Base-by-base conservation (phyloP, 2,888 invertebrate species). In the Anthrax anthrax region DNA sequence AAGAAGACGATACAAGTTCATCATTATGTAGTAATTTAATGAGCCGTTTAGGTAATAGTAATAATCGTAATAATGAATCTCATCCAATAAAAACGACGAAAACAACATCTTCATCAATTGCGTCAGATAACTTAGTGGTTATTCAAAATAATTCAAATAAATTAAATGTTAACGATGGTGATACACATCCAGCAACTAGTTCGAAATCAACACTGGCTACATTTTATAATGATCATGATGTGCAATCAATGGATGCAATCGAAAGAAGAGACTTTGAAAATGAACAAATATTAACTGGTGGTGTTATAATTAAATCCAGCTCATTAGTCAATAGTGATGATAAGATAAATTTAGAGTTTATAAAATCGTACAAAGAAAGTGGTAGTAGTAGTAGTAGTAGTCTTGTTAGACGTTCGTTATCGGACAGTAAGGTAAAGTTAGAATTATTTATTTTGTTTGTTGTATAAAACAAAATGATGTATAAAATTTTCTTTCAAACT, bases 201-300 rank as follows among this genome's bases (percentile, higher is more conserved):
- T 46, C 38, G 41, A 9, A 5, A 8, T 41, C 42, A 48, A 42
- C 45, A 18, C 38, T 44, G 37, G 47, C 47, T 34, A 44, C 45
- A 46, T 47, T 43, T 10, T 50, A 37, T 43, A n/a, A n/a, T n/a
- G 50, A 53, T 40, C 60, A 62, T 32, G 64, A 67, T 48, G 66
- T 67, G 45, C 62, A 65, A 56, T 64, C 65, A 13, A 67, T 69
- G 62, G 68, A 67, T 56, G 60, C 63, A 48, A 62, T 67, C 44
- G 68, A 68, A 53, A 59, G 68, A n/a, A 57, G 60, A 10, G 67
- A 68, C 50, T 68, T 64, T 51, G 69, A 68, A 47, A 60, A 57
- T 23, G 69, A 68, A 43, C 64, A 69, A 51, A 60, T 60, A 39
- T 54, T 69, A 18, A 67, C 67, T 12, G 67, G 65, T 17, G 67